phyloP scores from a whole-genome alignment of 2,888 invertebrate species.

The Tigriopus californicus region DNA sequence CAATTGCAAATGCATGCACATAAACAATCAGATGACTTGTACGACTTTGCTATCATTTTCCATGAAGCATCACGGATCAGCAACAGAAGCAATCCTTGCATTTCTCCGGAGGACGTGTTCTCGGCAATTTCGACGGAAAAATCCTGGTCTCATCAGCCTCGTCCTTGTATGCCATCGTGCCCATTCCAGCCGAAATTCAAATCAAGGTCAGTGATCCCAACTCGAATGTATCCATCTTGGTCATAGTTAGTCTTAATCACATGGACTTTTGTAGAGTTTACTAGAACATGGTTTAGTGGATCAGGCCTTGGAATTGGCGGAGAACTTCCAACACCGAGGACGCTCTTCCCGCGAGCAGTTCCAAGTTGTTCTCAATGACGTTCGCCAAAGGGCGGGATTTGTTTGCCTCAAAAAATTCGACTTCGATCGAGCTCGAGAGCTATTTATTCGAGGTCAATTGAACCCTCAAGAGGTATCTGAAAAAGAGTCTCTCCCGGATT shows the following conservation, averaged over 20 bases:
- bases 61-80: slow-evolving; percentile 28
- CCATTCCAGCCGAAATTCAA: slow-evolving; percentile 35
- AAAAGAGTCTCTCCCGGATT: too few relatives aligned
- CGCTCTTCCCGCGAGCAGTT: slow-evolving; percentile 28
- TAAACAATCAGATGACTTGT: too few relatives aligned
- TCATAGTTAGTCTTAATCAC: neutral
- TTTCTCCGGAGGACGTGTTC: slow-evolving; percentile 30
- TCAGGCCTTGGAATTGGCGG: slow-evolving; percentile 33
- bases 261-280: slow-evolving; percentile 15
- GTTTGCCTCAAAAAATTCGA: slow-evolving; percentile 30
- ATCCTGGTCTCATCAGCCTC: slow-evolving; percentile 30
- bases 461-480: slow-evolving; percentile 30
- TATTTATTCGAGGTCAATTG: slow-evolving; percentile 28
- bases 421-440: slow-evolving; percentile 29
- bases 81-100: slow-evolving; percentile 33
- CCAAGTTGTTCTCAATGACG: slow-evolving; percentile 24
- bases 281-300: slow-evolving; percentile 23
- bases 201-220: slow-evolving; percentile 24
- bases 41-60: too few relatives aligned
- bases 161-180: slow-evolving; percentile 31
- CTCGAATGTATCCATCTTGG: neutral
- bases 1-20: too few relatives aligned
- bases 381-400: slow-evolving; percentile 32
- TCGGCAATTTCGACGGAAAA: slow-evolving; percentile 34
- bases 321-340: slow-evolving; percentile 27